Evolutionary conservation across 2,113 vertebrate species (phyloP).

Genomic region (Lamprotornis superbus): DNA sequence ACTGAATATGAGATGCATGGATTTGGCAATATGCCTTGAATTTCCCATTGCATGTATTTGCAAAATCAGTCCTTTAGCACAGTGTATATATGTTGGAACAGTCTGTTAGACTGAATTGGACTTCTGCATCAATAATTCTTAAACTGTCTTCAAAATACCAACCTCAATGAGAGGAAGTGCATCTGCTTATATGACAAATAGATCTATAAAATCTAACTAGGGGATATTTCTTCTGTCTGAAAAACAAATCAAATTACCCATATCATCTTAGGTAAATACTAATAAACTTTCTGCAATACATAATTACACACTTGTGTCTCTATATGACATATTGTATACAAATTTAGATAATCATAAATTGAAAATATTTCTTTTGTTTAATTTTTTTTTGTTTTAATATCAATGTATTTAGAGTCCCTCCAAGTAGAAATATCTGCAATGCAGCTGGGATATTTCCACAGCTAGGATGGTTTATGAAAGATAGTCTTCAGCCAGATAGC

Average conservation of each 20-base stretch:
- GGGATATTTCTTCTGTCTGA: background rate
- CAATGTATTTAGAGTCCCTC: background rate
- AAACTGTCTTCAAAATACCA: background rate
- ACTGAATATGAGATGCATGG: background rate
- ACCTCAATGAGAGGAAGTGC: background rate
- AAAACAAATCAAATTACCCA: background rate
- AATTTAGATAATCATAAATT: background rate
- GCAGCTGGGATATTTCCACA: background rate
- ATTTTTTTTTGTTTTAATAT: background rate
- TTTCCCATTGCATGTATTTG: background rate
- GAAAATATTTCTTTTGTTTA: background rate
- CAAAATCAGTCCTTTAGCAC: background rate
- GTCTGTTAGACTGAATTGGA: background rate
- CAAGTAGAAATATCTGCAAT: conserved; percentile 3
- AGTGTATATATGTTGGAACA: background rate
- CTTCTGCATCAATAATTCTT: background rate
- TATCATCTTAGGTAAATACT: background rate
- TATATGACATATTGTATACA: background rate
- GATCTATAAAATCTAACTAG: background rate
- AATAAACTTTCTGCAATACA: background rate
- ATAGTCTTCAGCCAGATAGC: background rate
- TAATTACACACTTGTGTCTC: background rate
- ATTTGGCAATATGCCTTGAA: background rate
- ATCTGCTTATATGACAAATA: background rate
- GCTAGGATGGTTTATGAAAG: background rate